Evolutionary conservation across 2,113 vertebrate genomes (phyloP).

Genomic region (Pachypanchax playfairii): DNA sequence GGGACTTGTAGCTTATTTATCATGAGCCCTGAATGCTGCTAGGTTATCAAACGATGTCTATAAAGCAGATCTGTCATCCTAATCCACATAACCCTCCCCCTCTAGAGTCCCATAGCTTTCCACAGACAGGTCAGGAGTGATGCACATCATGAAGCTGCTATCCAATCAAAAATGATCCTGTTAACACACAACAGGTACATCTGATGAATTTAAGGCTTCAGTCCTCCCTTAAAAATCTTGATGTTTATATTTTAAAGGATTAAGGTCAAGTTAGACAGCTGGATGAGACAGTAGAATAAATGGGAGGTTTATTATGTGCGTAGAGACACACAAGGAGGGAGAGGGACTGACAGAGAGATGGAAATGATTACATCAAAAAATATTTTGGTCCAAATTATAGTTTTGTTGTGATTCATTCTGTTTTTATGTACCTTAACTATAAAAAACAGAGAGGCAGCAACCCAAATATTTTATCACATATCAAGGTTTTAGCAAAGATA

Average conservation of each 20-base stretch:
- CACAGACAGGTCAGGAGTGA: slow-evolving; percentile 18
- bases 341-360: no score
- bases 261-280: slow-evolving; percentile 45
- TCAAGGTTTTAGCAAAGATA: background rate
- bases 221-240: slow-evolving; percentile 5
- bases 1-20: slow-evolving; percentile 52
- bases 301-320: slow-evolving; percentile 4
- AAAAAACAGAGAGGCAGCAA: no score
- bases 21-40: slow-evolving; percentile 14
- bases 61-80: slow-evolving; percentile 31
- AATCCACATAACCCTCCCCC: slow-evolving; percentile 36
- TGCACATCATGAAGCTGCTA: slow-evolving; percentile 33
- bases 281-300: slow-evolving; percentile 2
- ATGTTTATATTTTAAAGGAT: slow-evolving; percentile 33
- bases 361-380: no score
- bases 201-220: slow-evolving; percentile 4
- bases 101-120: slow-evolving; percentile 1
- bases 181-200: background rate
- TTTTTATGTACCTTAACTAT: no score
- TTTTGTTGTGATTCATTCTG: no score
- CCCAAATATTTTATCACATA: no score
- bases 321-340: no score
- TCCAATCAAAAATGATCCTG: slow-evolving; percentile 42
- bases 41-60: slow-evolving; percentile 41
- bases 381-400: no score